These are phyloP conservation scores for Conopomorpha cramerella DNA, from an alignment of 1,140 invertebrate genomes.

Conservation along the genomic window DNA sequence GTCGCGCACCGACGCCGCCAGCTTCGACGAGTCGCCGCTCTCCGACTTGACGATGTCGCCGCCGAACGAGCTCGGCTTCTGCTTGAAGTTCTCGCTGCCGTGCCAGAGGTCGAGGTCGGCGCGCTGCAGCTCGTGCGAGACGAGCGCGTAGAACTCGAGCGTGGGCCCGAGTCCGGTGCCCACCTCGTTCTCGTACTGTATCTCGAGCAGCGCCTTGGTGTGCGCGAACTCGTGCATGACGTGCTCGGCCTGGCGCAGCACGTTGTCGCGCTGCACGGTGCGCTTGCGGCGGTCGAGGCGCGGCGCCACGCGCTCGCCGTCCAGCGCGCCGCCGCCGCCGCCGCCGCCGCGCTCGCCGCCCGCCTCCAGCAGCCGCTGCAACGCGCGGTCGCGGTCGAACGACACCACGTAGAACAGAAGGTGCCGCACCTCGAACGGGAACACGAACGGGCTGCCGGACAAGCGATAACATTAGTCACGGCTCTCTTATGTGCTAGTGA, in stretches of 20 bases:
- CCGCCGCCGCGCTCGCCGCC: conserved; percentile 45
- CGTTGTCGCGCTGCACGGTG: conserved; percentile 89
- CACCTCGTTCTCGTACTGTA: conserved; percentile 96
- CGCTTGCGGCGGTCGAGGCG: conserved; percentile 90
- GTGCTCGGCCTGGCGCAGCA: conserved; percentile 94
- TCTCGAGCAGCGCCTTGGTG: conserved; percentile 90
- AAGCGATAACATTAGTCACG: no score
- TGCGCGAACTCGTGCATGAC: conserved; percentile 92
- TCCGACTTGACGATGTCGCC: conserved; percentile 59
- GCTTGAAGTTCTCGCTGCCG: conserved; percentile 68
- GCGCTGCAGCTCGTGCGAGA: conserved; percentile 92
- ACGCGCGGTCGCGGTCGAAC: conserved; percentile 93
- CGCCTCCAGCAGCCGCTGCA: conserved; percentile 88
- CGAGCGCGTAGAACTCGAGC: conserved; percentile 98
- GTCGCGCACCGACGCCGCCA: conserved; percentile 52
- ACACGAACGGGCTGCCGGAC: conserved; percentile 81
- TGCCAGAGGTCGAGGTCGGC: conserved; percentile 94
- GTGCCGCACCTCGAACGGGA: conserved; percentile 96
- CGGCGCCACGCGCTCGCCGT: conserved; percentile 75
- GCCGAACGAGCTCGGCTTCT: conserved; percentile 61
- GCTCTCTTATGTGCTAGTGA: conserved; percentile 6
- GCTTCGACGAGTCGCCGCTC: conserved; percentile 30
- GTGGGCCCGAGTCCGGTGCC: conserved; percentile 98
- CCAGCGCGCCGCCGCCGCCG: conserved; percentile 24
- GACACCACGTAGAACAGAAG: conserved; percentile 94